A percentile compares a stretch with the other conserved stretches of the same genome.
Conservation (phyloP, 2,888 invertebrate species). For the Patella pellucida region DNA sequence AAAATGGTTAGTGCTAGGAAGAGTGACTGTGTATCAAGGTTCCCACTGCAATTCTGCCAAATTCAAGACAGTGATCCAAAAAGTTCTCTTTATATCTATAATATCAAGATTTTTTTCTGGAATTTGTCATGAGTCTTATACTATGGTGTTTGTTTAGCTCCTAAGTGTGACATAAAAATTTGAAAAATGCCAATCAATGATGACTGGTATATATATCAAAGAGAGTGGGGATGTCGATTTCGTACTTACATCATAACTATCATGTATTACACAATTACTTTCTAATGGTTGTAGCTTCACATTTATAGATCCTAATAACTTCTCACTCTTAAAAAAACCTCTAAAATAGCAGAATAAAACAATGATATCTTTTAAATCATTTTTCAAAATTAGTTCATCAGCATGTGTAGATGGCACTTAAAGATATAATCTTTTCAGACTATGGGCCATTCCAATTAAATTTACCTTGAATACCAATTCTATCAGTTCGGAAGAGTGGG, state of each 20-base stretch:
- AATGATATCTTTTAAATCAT: not conserved
- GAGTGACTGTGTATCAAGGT: not conserved
- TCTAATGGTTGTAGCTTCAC: constrained; percentile 92
- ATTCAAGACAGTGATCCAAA: not conserved
- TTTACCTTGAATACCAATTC: no score
- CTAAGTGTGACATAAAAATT: no score
- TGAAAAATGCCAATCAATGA: no score
- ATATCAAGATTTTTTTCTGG: not conserved
- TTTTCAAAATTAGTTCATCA: no score
- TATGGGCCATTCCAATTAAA: no score
- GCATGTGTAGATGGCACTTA: no score
- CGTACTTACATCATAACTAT: constrained; percentile 90
- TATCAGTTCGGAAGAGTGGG: no score
- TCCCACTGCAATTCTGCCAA: not conserved
- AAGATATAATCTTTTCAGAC: no score
- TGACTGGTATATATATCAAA: no score
- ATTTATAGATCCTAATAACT: constrained; percentile 84
- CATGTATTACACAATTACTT: constrained; percentile 88
- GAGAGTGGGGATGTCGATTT: no score
- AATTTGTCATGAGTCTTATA: not conserved
- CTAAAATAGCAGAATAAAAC: constrained; percentile 77
- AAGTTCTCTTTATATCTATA: not conserved
- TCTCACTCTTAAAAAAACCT: constrained; percentile 92
- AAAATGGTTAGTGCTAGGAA: not conserved
- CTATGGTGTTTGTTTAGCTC: no score